phyloP scores from a whole-genome alignment of 2,113 vertebrate species.

The Nycticebus coucang region DNA sequence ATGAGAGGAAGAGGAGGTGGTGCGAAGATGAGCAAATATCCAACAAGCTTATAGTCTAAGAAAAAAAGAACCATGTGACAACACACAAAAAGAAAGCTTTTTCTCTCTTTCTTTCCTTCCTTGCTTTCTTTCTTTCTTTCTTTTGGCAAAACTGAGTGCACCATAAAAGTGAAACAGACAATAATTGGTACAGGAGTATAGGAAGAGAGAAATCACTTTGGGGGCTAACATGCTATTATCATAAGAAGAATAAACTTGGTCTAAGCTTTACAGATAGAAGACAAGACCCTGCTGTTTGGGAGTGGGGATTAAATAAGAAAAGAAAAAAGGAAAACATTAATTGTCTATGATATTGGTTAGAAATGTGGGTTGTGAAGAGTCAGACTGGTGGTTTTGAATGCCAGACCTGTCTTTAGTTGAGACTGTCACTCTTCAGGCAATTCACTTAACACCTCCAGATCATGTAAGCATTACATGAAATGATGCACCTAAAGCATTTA shows the following conservation, averaged over 20 bases:
- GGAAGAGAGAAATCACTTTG: background rate
- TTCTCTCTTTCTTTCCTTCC: no score
- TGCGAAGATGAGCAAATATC: background rate
- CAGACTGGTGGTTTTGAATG: background rate
- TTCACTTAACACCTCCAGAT: background rate
- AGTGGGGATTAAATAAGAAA: background rate
- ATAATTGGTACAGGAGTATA: no score
- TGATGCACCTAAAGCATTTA: accelerated
- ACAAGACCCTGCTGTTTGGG: background rate
- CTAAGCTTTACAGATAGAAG: background rate
- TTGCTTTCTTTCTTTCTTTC: background rate
- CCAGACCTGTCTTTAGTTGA: background rate
- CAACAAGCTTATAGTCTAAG: background rate
- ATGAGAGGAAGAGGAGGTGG: no score
- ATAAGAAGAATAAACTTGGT: background rate
- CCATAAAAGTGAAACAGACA: background rate
- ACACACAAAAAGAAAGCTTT: background rate
- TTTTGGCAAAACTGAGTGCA: background rate
- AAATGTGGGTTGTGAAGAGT: accelerated
- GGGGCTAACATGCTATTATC: background rate
- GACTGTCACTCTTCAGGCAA: background rate
- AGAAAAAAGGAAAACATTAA: background rate
- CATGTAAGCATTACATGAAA: background rate
- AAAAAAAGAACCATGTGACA: background rate
- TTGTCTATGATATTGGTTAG: accelerated